Base-by-base conservation (phyloP, 2,888 invertebrate genomes). In the Alitta virens region DNA sequence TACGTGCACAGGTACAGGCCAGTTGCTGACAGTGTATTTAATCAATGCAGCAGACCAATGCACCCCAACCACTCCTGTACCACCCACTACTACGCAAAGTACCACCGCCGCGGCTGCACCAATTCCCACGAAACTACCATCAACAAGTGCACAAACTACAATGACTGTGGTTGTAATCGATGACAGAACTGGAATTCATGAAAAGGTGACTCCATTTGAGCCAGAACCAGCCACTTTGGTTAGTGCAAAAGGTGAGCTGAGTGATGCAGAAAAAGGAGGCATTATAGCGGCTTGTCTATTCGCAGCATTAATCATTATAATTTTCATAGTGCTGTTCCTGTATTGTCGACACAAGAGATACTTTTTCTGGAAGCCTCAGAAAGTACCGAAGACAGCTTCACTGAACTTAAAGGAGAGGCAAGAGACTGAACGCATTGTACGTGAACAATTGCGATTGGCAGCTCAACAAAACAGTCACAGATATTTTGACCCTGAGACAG, bases 301-400 rank as follows among this genome's bases (percentile, higher is more conserved):
- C 1, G 26, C 40, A 1, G 40, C 56, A 5, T 16, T 63, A 3
- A 7, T 63, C 24, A 38, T 63, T 9, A 51, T 60, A 2, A 51
- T 42, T 0, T 26, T 56, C 21, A 56, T 54, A 18, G 52, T 56
- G 5, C 1, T 61, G 27, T 40, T 24, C 12, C 21, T 54, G 14
- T 53, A 56, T 33, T 52, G 51, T 26, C 59, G 63, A 2, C 59
- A 60, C 25, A 60, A 56, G 43, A 62, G 55, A 14, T 51, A 59
- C 33, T 40, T 38, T 21, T 63, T 54, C 59, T 63, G 63, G 63
- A 55, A 21, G 7, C 60, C 60, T 1, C 51, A 59, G 25, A 50
- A 51, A 14, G 2, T 51, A 2, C 33, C 51, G 21, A 16, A 18
- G 18, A 42, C 43, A 2, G 25, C 43, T 2, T n/a, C 23, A 1